phyloP scores from a whole-genome alignment of 2,888 invertebrate species.

The Lepidochitona cinerea region DNA sequence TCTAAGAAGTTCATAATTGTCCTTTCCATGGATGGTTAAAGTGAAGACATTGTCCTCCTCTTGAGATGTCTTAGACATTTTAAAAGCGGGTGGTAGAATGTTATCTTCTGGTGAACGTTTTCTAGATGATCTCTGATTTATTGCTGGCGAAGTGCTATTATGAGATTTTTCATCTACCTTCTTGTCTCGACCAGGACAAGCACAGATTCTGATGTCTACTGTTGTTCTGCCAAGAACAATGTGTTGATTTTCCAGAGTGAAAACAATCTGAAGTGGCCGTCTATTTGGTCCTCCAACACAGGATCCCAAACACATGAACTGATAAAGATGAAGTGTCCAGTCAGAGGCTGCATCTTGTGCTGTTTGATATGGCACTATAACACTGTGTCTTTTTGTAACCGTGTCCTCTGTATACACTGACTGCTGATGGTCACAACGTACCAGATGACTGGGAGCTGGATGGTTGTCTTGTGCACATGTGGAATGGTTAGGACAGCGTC shows the following conservation, averaged over 20 bases:
- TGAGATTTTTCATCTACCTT: not conserved
- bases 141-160: not conserved
- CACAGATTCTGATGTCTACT: constrained; percentile 1
- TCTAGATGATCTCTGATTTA: not conserved
- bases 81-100: not conserved
- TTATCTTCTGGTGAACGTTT: not conserved
- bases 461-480: not conserved
- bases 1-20: not conserved
- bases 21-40: not conserved
- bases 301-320: constrained; percentile 3
- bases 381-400: not conserved
- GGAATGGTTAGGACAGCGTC: not conserved
- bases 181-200: not conserved
- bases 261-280: not conserved
- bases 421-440: not conserved
- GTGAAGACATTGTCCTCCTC: not conserved
- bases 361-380: not conserved
- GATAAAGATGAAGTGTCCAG: not conserved
- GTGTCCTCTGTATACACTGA: not conserved
- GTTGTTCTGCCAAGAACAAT: not conserved
- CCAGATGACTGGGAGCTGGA: constrained; percentile 2
- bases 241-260: not conserved
- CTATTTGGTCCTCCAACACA: not conserved
- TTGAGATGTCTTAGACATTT: not conserved
- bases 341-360: not conserved